Percentiles rank a stretch among this genome's conserved stretches.
Evolutionary conservation across 2,888 invertebrate species (phyloP).

Genomic region (Cryptus armator): DNA sequence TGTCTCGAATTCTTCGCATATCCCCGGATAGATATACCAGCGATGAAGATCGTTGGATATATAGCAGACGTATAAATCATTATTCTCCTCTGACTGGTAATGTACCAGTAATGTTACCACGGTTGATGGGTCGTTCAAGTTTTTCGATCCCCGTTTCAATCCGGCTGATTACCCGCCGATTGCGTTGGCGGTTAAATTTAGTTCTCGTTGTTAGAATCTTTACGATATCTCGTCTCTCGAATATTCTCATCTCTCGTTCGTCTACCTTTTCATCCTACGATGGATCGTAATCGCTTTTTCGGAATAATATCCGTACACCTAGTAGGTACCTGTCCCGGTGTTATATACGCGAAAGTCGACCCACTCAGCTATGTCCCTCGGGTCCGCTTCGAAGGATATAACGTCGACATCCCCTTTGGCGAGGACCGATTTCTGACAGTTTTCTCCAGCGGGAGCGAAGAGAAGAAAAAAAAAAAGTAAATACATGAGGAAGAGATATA

Average conservation of each 20-base stretch:
- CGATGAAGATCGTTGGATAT: neutral
- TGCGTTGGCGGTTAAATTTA: slow-evolving; percentile 38
- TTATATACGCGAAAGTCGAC: slow-evolving; percentile 1
- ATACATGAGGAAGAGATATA: neutral
- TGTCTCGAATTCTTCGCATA: slow-evolving; percentile 46
- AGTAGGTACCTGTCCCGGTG: neutral
- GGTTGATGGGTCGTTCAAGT: slow-evolving; percentile 16
- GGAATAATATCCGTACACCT: slow-evolving; percentile 5
- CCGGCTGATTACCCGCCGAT: slow-evolving; percentile 48
- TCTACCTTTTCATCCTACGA: neutral
- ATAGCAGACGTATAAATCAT: neutral
- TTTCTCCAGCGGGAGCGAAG: neutral
- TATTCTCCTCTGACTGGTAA: slow-evolving; percentile 22
- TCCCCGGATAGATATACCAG: neutral
- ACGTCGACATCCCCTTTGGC: neutral
- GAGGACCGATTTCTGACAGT: neutral
- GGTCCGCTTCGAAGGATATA: neutral
- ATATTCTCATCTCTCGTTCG: neutral
- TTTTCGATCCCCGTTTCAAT: slow-evolving; percentile 46
- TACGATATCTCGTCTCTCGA: slow-evolving; percentile 15
- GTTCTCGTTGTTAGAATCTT: slow-evolving; percentile 25
- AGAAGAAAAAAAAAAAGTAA: slow-evolving; percentile 2
- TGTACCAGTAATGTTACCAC: neutral
- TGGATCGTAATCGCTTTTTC: slow-evolving; percentile 13
- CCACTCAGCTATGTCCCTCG: slow-evolving; percentile 15